Base-by-base conservation (phyloP, 2,797 vertebrate species). In the Neostethus bicornis region DNA sequence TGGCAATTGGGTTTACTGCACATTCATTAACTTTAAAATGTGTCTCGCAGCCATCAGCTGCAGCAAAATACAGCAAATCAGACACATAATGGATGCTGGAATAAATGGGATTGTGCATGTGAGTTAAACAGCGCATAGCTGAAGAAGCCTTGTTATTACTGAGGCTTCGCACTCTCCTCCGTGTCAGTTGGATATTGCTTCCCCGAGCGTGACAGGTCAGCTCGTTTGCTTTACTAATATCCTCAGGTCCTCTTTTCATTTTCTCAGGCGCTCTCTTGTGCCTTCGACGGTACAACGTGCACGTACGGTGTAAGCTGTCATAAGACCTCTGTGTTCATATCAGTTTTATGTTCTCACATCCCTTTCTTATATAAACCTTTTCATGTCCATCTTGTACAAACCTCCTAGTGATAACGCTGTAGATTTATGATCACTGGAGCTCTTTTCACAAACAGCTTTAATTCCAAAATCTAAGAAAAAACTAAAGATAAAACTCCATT, bases 181-280 rank as follows among this genome's bases (percentile, higher is more conserved):
- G 11, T 69, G 74, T 74, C 61, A 41, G 64, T 51, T 62, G 66
- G 71, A 81, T 79, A 82, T 83, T 86, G 61, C 75, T 83, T 85
- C 65, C 29, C 63, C 66, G 53, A 73, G 62, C 20, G 11, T 46
- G 52, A 52, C 69, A 59, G 81, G 78, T 85, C 84, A 78, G 72
- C 78, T 84, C 73, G 82, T 85, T 80, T 83, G 85, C 80, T 79
- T 82, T 72, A 66, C 73, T 87, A 81, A 87, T 86, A 77, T 86
- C 72, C 69, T 76, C 53, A 52, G 66, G 75, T 85, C 81, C 63
- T 61, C 66, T 77, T 80, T 76, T 71, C 64, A 79, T 80, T 76
- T 77, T 79, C 45, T 21, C 28, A 69, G 66, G 53, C 52, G 19
- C 66, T 49, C 59, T 68, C 56, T 61, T 75, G 65, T 56, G 49